Percentiles rank a stretch among this genome's conserved stretches.
phyloP scores from a whole-genome alignment of 2,888 invertebrate species.

The Byasa hedistus region DNA sequence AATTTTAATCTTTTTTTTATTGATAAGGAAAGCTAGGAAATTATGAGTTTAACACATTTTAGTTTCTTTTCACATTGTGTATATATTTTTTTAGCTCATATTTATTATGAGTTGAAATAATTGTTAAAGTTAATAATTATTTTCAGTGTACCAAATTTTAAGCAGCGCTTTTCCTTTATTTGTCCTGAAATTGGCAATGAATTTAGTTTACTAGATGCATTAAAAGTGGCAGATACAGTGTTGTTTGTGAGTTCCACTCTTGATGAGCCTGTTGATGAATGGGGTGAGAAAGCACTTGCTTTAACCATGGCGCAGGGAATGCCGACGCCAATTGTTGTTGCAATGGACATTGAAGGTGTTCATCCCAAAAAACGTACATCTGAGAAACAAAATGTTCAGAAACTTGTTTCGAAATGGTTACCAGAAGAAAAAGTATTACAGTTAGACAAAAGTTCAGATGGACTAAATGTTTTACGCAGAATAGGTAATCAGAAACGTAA shows the following conservation, averaged over 20 bases:
- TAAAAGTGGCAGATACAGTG: slow-evolving; percentile 92
- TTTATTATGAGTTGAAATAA: neutral
- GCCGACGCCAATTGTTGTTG: slow-evolving; percentile 87
- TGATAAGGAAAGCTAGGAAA: too few species aligned
- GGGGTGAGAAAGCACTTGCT: slow-evolving; percentile 88
- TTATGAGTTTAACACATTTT: too few species aligned
- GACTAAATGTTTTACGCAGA: slow-evolving; percentile 82
- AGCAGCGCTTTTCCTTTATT: slow-evolving; percentile 92
- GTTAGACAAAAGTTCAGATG: slow-evolving; percentile 87
- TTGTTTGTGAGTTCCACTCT: slow-evolving; percentile 88
- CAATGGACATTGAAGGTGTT: slow-evolving; percentile 87
- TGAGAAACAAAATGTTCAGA: slow-evolving; percentile 83
- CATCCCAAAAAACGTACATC: slow-evolving; percentile 86
- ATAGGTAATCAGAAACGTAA: slow-evolving; percentile 92
- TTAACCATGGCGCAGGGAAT: slow-evolving; percentile 89
- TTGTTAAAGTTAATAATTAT: neutral
- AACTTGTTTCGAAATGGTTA: slow-evolving; percentile 84
- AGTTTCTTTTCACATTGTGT: too few species aligned
- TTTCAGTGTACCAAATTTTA: slow-evolving; percentile 88
- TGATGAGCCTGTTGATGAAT: slow-evolving; percentile 86
- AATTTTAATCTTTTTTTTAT: too few species aligned
- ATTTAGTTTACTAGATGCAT: slow-evolving; percentile 87
- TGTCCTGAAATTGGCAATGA: slow-evolving; percentile 87
- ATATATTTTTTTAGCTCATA: neutral
- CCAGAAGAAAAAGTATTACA: slow-evolving; percentile 90